A percentile compares a stretch with the other conserved stretches of the same genome.
Evolutionary conservation across 2,113 vertebrate species (phyloP).

Genomic region (Sigmodon hispidus): DNA sequence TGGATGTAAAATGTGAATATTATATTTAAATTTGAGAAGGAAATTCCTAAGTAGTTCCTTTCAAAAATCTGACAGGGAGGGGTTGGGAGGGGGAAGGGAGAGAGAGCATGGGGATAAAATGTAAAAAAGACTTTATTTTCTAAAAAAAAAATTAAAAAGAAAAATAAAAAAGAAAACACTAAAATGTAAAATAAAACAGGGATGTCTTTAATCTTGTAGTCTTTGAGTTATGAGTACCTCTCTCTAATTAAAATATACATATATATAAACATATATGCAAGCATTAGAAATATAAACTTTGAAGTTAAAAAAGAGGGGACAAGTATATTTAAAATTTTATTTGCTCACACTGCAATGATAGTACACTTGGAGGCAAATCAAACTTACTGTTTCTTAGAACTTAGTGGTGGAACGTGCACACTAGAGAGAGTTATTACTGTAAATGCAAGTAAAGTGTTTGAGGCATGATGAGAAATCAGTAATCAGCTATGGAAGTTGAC

Average conservation of each 20-base stretch:
- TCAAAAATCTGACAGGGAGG: too few species aligned
- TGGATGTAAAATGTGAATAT: background rate
- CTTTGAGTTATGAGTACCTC: background rate
- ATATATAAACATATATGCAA: too few species aligned
- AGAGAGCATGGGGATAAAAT: too few species aligned
- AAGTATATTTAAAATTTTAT: background rate
- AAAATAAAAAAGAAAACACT: background rate
- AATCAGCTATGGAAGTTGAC: background rate
- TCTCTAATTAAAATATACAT: background rate
- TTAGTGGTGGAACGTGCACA: accelerated
- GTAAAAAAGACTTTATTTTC: too few species aligned
- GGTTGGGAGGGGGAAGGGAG: too few species aligned
- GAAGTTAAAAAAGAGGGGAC: background rate
- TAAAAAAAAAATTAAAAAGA: too few species aligned
- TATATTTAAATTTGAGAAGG: background rate
- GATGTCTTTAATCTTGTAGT: accelerated
- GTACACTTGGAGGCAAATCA: background rate
- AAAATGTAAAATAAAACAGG: background rate
- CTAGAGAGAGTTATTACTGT: accelerated
- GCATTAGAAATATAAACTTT: background rate
- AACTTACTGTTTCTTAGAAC: background rate
- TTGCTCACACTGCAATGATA: background rate
- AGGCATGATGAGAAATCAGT: background rate
- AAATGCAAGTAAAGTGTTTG: background rate
- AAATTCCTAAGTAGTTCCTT: background rate